Conservation (phyloP, 2,797 vertebrate genomes). For the Cossypha niveicapilla region DNA sequence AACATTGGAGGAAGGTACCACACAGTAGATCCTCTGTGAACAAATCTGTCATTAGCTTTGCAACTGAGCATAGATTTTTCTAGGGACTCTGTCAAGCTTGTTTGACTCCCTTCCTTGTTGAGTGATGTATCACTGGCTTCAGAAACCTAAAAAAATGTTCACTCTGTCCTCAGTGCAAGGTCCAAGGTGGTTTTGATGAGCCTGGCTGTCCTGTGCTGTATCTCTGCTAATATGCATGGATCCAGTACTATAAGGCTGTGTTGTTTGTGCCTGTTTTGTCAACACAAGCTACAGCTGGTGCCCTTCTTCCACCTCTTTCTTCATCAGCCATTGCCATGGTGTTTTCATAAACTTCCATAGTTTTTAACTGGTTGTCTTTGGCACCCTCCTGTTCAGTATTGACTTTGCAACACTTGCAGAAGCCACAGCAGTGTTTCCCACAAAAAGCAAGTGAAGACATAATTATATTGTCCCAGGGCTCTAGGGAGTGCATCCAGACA, state of each 20-base stretch:
- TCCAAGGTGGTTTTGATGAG: conserved; percentile 15
- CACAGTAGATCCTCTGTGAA: neutral
- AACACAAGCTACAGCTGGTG: neutral
- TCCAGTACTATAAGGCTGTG: conserved; percentile 67
- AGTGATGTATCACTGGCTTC: neutral
- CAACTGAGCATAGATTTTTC: neutral
- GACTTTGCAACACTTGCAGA: conserved; percentile 82
- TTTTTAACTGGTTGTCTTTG: conserved; percentile 56
- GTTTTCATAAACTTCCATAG: conserved; percentile 66
- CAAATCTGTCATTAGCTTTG: conserved; percentile 22
- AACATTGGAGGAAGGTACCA: neutral
- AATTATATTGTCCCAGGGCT: conserved; percentile 84
- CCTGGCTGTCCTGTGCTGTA: neutral
- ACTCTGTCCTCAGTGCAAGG: conserved; percentile 32
- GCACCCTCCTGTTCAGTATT: conserved; percentile 28
- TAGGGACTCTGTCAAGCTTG: neutral
- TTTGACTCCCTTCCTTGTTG: neutral
- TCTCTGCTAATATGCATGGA: neutral
- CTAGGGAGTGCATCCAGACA: conserved; percentile 85
- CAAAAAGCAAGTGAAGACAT: conserved; percentile 67
- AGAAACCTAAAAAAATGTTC: conserved; percentile 9
- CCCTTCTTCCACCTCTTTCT: conserved; percentile 16
- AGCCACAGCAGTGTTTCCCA: conserved; percentile 80
- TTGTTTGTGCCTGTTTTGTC: conserved; percentile 28
- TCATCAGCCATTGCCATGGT: conserved; percentile 55